Evolutionary conservation across 1,140 invertebrate species (phyloP), one percentile per base, ranked within the genome.

Genomic region (Psilanteris sp.): DNA sequence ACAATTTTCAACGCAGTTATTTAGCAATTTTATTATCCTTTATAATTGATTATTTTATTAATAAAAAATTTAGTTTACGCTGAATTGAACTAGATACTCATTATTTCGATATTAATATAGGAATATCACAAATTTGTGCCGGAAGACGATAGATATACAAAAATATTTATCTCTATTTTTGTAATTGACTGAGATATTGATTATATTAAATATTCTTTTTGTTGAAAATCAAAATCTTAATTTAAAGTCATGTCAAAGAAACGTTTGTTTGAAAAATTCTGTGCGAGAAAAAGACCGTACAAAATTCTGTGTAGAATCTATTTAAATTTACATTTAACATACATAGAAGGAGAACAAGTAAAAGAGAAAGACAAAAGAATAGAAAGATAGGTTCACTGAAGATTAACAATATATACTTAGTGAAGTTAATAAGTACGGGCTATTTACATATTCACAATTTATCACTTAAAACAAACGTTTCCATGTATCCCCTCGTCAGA

Each of bases 361-460:
- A n/a, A n/a, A n/a, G n/a, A n/a, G n/a, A n/a, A n/a, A n/a, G n/a
- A n/a, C n/a, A n/a, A n/a, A n/a, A n/a, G n/a, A n/a, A n/a, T n/a
- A n/a, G n/a, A n/a, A n/a, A n/a, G n/a, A n/a, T n/a, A n/a, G n/a
- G n/a, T n/a, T 72, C 61, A 71, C 70, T 66, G 34, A 22, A 41
- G 6, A 64, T 73, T 64, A 67, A 62, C 57, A 34, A 83, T 83
- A 83, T 50, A 87, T 82, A 78, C 85, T 87, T 86, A 87, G 78
- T 78, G 79, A 83, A 85, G 83, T 86, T 88, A 88, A 87, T 88
- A 89, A 87, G 87, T 89, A 89, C 86, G 81, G 81, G 81, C 81
- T 89, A 89, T 89, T 79, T 89, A 89, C 87, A 89, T 88, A 89
- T 89, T 85, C 88, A 89, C 87, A 89, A 84, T 59, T 73, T 68